These are phyloP conservation scores for Xestoiulus laeticollis DNA, from an alignment of 2,888 invertebrate genomes.

Conservation along the genomic window DNA sequence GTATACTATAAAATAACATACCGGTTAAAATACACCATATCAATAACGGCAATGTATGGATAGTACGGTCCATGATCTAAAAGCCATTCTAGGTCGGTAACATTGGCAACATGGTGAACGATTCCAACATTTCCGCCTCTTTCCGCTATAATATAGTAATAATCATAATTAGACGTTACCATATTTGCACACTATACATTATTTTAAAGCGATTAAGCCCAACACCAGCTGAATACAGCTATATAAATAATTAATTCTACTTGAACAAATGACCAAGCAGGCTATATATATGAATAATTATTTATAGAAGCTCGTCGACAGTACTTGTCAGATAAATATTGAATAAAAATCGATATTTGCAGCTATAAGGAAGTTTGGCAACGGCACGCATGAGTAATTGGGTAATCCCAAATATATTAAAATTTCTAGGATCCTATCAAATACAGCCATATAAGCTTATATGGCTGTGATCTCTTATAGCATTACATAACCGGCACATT, in stretches of 20 bases:
- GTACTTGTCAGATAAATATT: too few relatives aligned
- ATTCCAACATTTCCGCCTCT: constrained; percentile 85
- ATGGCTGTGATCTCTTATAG: too few relatives aligned
- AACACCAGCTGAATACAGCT: not conserved
- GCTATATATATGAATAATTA: too few relatives aligned
- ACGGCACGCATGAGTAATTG: too few relatives aligned
- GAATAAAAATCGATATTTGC: too few relatives aligned
- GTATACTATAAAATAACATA: constrained; percentile 53
- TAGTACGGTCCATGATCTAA: constrained; percentile 75
- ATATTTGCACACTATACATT: too few relatives aligned
- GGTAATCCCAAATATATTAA: too few relatives aligned
- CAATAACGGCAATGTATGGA: constrained; percentile 81
- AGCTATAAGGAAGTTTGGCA: too few relatives aligned
- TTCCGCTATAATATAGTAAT: constrained; percentile 69
- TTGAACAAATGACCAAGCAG: too few relatives aligned
- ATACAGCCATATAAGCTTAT: too few relatives aligned
- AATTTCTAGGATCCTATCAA: not conserved
- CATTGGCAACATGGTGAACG: constrained; percentile 75
- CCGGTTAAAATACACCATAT: constrained; percentile 72
- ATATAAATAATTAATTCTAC: not conserved
- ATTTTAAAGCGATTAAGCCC: not conserved
- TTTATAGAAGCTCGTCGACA: too few relatives aligned
- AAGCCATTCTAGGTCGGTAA: constrained; percentile 78
- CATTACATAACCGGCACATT: too few relatives aligned
- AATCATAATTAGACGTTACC: constrained; percentile 51